Conservation (phyloP, 2,113 vertebrate species). For the Lampris megalopsis region DNA sequence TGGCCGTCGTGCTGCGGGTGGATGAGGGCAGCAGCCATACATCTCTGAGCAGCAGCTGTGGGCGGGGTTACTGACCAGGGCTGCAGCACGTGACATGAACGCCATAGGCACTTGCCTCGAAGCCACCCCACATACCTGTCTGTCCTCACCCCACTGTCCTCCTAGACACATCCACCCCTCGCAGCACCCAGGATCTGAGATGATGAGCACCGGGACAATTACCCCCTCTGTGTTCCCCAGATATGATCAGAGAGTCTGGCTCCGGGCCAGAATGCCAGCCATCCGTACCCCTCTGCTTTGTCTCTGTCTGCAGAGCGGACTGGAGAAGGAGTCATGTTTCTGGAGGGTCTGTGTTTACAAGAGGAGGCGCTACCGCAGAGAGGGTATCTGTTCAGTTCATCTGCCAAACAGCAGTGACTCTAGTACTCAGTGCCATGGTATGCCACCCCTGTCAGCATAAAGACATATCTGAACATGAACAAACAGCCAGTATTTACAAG, state of each 20-base stretch:
- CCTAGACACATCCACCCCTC: conserved; percentile 38
- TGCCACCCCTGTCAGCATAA: too few relatives aligned
- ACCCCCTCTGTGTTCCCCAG: background rate
- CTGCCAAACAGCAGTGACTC: too few relatives aligned
- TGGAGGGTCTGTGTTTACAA: too few relatives aligned
- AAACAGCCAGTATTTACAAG: too few relatives aligned
- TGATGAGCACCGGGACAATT: conserved; percentile 9
- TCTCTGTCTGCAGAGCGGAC: background rate
- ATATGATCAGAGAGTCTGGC: too few relatives aligned
- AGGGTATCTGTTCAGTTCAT: too few relatives aligned
- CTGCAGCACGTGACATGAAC: conserved; percentile 34
- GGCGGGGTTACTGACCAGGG: conserved; percentile 49
- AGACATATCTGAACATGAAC: too few relatives aligned
- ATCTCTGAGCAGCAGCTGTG: conserved; percentile 50
- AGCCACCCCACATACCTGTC: conserved; percentile 38
- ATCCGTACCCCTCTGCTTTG: background rate
- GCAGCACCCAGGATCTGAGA: conserved; percentile 26
- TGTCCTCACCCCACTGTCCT: conserved; percentile 23
- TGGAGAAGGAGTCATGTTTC: too few relatives aligned
- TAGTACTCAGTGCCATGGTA: too few relatives aligned
- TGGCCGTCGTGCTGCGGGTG: conserved; percentile 24
- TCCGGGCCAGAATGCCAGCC: background rate
- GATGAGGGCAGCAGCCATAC: conserved; percentile 36
- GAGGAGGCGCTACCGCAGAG: too few relatives aligned
- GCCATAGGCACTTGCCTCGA: conserved; percentile 50